Conservation (phyloP, 2,888 invertebrate genomes). For the Tethea ocularis region DNA sequence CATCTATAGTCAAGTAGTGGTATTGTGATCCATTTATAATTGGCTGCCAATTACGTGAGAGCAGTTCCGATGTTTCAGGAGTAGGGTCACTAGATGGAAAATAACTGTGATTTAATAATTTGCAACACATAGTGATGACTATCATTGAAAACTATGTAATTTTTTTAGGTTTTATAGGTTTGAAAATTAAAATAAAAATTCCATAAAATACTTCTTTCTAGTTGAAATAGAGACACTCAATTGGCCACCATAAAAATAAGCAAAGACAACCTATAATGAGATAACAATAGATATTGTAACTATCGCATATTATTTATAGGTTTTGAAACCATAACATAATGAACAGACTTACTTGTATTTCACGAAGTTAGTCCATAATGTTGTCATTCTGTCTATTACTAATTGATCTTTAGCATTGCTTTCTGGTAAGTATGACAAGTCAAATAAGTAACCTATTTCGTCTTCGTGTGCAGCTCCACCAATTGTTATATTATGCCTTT, state of each 20-base stretch:
- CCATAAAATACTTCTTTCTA: too few relatives aligned
- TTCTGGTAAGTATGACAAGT: constrained; percentile 12
- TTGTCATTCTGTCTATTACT: background rate
- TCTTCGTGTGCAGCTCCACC: constrained; percentile 21
- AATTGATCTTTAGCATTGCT: too few relatives aligned
- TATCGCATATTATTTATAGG: too few relatives aligned
- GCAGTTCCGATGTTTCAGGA: background rate
- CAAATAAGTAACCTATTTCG: constrained; percentile 23
- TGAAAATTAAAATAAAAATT: too few relatives aligned
- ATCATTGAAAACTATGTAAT: too few relatives aligned
- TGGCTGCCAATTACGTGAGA: constrained; percentile 7
- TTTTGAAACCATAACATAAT: background rate
- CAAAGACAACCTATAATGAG: too few relatives aligned
- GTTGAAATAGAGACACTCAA: too few relatives aligned
- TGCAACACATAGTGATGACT: too few relatives aligned
- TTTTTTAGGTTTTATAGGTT: too few relatives aligned
- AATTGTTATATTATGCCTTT: background rate
- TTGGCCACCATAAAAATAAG: too few relatives aligned
- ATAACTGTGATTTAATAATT: too few relatives aligned
- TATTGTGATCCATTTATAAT: background rate
- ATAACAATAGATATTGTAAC: too few relatives aligned
- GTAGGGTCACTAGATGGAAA: constrained; percentile 36
- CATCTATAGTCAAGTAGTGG: background rate
- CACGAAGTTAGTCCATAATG: constrained; percentile 2
- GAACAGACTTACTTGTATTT: background rate